phyloP scores from a whole-genome alignment of 2,113 vertebrate genomes.

The Lycaon pictus region DNA sequence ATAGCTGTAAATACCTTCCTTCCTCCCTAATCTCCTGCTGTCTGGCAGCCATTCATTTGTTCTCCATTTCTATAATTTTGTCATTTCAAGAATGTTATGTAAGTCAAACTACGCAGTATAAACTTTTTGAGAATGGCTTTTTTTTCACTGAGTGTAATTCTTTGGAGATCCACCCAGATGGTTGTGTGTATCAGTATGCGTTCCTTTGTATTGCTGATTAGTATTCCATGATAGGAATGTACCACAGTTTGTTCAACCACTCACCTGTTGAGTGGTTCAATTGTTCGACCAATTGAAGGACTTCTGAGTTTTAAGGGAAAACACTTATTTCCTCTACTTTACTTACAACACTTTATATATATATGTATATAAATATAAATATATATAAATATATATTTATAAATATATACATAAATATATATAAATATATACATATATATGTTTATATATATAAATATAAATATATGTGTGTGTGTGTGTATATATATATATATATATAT shows the following conservation, averaged over 20 bases:
- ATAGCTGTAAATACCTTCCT: not conserved
- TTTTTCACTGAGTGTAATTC: not conserved
- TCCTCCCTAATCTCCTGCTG: not conserved
- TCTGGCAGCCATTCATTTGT: not conserved
- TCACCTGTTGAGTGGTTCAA: not conserved
- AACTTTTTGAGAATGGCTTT: not conserved
- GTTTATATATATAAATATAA: too few species aligned
- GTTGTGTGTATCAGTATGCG: not conserved
- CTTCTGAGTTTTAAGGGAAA: not conserved
- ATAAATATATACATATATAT: not conserved
- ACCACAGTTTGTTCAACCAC: not conserved
- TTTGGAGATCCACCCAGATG: not conserved
- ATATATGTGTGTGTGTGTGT: too few species aligned
- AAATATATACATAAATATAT: too few species aligned
- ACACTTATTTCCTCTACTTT: not conserved
- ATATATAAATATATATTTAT: not conserved
- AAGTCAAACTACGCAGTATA: not conserved
- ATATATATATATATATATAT: too few species aligned
- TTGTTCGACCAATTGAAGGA: not conserved
- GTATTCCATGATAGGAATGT: not conserved
- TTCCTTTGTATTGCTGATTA: not conserved
- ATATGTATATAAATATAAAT: not conserved
- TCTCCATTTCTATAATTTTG: not conserved
- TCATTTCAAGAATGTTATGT: slow-evolving; percentile 2
- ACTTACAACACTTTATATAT: not conserved